Evolutionary conservation across 2,888 invertebrate genomes (phyloP).

Genomic region (Drosophila niveifrons): DNA sequence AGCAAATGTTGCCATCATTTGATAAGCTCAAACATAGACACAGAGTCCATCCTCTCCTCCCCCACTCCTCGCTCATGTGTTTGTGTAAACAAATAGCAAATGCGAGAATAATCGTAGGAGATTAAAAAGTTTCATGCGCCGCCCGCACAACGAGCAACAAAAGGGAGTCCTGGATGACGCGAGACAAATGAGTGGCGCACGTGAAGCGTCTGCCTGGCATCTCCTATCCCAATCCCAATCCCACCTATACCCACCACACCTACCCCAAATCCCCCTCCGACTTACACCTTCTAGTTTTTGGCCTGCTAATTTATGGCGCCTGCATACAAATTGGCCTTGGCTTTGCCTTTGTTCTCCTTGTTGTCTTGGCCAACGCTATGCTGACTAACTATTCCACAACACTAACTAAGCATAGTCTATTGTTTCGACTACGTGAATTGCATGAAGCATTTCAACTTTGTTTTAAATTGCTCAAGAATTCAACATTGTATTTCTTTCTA

Average conservation of each 20-base stretch:
- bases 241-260: neutral
- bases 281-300: conserved; percentile 34
- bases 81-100: conserved; percentile 83
- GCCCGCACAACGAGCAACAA: conserved; percentile 48
- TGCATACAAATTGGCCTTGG: conserved; percentile 72
- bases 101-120: conserved; percentile 84
- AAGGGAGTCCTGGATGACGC: conserved; percentile 50
- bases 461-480: neutral
- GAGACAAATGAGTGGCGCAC: conserved; percentile 78
- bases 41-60: conserved; percentile 16
- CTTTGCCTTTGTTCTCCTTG: conserved; percentile 1
- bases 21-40: conserved; percentile 81
- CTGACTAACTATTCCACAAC: conserved; percentile 33
- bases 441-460: neutral
- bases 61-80: conserved; percentile 47
- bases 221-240: neutral
- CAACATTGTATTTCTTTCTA: no score
- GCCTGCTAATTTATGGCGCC: conserved; percentile 74
- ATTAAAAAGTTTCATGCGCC: conserved; percentile 82
- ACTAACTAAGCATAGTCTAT: conserved; percentile 26
- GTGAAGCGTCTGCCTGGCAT: conserved; percentile 61
- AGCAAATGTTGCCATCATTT: conserved; percentile 83
- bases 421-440: conserved; percentile 10
- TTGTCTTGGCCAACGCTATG: conserved; percentile 13
- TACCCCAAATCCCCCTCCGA: neutral